These are phyloP conservation scores for Pyrocephalus nanus DNA, from an alignment of 2,797 vertebrate species.

Conservation along the genomic window DNA sequence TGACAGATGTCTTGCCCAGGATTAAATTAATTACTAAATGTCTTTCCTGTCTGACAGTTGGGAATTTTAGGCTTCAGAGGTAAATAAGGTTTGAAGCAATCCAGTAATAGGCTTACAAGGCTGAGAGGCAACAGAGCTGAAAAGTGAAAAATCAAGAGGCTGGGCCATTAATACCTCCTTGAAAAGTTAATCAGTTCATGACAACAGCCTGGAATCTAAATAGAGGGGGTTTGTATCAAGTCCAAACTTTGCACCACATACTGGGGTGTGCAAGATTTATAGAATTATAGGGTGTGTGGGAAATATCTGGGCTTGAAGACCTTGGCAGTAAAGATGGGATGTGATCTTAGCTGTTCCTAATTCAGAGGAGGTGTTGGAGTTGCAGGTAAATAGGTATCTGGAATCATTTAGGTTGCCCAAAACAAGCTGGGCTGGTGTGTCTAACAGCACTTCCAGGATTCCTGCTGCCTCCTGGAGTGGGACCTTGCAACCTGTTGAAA, in stretches of 20 bases:
- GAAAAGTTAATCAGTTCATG: conserved; percentile 32
- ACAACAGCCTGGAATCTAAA: not conserved
- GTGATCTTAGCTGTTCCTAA: not conserved
- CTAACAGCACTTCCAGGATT: not conserved
- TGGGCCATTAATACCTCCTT: not conserved
- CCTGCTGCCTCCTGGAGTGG: not conserved
- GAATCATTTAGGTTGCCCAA: not conserved
- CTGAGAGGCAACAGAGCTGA: conserved; percentile 49
- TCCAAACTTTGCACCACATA: not conserved
- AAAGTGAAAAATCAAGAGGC: conserved; percentile 54
- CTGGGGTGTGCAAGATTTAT: not conserved
- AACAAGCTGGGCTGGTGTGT: rapidly evolving
- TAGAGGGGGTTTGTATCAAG: not conserved
- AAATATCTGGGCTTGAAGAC: not conserved
- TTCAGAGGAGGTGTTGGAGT: too few species aligned
- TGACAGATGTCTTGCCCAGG: conserved; percentile 22
- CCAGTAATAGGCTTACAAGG: conserved; percentile 58
- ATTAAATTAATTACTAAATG: conserved; percentile 68
- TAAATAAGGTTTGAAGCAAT: conserved; percentile 63
- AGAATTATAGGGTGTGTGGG: rapidly evolving
- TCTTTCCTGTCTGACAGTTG: conserved; percentile 44
- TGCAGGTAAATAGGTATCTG: not conserved
- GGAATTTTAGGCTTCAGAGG: conserved; percentile 47
- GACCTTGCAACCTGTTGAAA: not conserved
- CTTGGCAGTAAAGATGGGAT: not conserved